Evolutionary conservation across 1,140 invertebrate species (phyloP).

Genomic region (Cotesia typhae): DNA sequence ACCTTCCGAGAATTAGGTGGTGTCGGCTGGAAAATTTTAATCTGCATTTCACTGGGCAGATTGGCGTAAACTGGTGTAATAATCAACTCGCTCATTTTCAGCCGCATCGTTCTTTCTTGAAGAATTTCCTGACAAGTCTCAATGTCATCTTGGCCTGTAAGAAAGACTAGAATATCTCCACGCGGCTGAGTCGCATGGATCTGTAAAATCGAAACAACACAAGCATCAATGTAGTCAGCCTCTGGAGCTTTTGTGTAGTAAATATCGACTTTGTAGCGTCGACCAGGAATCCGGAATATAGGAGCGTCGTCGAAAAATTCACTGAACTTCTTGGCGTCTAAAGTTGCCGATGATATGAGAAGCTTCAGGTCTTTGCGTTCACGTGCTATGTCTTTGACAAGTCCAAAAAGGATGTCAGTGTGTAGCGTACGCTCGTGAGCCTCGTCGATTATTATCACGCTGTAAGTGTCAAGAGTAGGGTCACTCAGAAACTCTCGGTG

Average conservation of each 20-base stretch:
- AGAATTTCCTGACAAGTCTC: conserved; percentile 95
- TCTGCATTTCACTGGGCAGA: conserved; percentile 98
- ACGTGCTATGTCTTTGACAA: conserved; percentile 97
- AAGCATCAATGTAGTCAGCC: conserved; percentile 97
- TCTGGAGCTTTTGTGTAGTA: conserved; percentile 99
- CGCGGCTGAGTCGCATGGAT: conserved; percentile 96
- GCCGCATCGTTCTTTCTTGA: conserved; percentile 85
- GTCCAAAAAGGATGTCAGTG: conserved; percentile 97
- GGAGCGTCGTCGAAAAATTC: conserved; percentile 98
- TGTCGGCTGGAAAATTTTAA: conserved; percentile 97
- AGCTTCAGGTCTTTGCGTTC: conserved; percentile 96
- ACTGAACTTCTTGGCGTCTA: conserved; percentile 98
- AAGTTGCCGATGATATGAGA: conserved; percentile 96
- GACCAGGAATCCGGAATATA: conserved; percentile 95
- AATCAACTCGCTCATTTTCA: conserved; percentile 93
- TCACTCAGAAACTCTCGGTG: conserved; percentile 97
- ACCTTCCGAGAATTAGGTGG: conserved; percentile 95
- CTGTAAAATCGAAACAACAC: conserved; percentile 95
- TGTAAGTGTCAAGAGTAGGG: conserved; percentile 93
- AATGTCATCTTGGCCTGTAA: conserved; percentile 95
- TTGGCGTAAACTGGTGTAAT: conserved; percentile 98
- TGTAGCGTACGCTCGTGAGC: conserved; percentile 98
- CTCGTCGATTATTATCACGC: conserved; percentile 99
- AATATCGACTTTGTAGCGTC: conserved; percentile 90
- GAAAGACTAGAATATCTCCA: conserved; percentile 96